Conservation (phyloP, 2,888 invertebrate genomes). For the Eupsilia transversa region DNA sequence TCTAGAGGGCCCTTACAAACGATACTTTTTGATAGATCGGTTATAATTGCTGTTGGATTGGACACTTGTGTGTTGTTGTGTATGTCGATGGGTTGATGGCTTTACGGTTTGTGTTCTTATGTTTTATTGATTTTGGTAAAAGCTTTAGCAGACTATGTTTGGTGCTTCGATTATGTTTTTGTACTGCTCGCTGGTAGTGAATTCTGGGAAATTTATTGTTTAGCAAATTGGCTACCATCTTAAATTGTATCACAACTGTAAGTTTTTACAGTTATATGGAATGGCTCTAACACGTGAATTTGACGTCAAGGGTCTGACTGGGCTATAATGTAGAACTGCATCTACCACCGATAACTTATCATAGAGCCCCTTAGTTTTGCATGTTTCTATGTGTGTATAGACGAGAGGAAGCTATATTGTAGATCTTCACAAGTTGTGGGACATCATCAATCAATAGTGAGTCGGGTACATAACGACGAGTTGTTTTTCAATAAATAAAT, state of each 20-base stretch:
- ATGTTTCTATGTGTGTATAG: not conserved
- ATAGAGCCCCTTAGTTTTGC: not conserved
- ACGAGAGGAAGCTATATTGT: not conserved
- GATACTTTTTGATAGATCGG: conserved; percentile 50
- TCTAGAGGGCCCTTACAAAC: conserved; percentile 40
- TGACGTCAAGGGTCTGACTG: not conserved
- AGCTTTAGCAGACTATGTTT: not conserved
- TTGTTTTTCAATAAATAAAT: not conserved
- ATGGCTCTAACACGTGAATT: not conserved
- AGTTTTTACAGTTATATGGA: not conserved
- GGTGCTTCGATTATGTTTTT: not conserved
- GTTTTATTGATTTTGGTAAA: conserved; percentile 7
- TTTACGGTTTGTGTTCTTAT: conserved; percentile 15
- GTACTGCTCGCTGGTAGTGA: not conserved
- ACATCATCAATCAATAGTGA: no score
- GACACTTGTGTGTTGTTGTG: conserved; percentile 30
- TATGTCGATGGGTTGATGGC: conserved; percentile 35
- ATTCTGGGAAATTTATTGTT: not conserved
- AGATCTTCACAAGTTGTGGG: not conserved
- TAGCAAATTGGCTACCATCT: not conserved
- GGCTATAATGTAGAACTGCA: no score
- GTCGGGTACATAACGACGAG: not conserved
- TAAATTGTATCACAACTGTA: not conserved
- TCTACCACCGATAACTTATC: not conserved
- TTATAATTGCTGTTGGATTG: conserved; percentile 54